phyloP scores from a whole-genome alignment of 2,888 invertebrate genomes.

The Patella depressa region DNA sequence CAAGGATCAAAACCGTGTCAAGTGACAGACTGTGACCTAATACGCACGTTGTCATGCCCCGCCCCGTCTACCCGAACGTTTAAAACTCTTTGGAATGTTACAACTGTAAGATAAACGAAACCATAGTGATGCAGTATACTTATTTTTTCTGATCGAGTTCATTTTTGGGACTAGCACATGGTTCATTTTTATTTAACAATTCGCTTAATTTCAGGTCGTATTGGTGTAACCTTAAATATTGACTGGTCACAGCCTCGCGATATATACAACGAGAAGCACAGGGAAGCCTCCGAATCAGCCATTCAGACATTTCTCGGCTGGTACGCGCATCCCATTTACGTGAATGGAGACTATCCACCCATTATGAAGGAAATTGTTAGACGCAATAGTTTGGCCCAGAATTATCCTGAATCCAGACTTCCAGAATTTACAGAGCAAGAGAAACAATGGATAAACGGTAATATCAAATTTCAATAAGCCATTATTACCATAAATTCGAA shows the following conservation, averaged over 20 bases:
- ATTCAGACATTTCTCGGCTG: constrained; percentile 59
- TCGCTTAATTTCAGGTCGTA: constrained; percentile 39
- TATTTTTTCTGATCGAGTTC: too few species aligned
- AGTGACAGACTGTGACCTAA: too few species aligned
- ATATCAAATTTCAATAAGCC: neutral
- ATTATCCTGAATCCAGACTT: constrained; percentile 47
- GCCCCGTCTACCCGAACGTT: too few species aligned
- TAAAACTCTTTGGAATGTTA: too few species aligned
- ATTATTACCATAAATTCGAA: neutral
- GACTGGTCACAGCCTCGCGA: constrained; percentile 50
- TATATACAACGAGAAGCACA: constrained; percentile 32
- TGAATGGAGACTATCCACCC: constrained; percentile 73
- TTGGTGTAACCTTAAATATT: constrained; percentile 54
- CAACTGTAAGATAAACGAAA: too few species aligned
- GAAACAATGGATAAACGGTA: constrained; percentile 56
- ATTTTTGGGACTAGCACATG: too few species aligned
- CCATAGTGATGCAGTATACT: too few species aligned
- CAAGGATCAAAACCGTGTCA: too few species aligned
- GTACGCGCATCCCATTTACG: constrained; percentile 64
- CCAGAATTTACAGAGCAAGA: constrained; percentile 64
- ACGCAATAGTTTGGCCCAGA: constrained; percentile 45
- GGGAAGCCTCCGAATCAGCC: constrained; percentile 48
- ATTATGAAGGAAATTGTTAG: constrained; percentile 51
- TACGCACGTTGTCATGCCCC: too few species aligned
- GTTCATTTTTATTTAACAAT: neutral